These are phyloP conservation scores for Lithophane semibrunnea DNA, from an alignment of 2,888 invertebrate genomes.

Conservation along the genomic window DNA sequence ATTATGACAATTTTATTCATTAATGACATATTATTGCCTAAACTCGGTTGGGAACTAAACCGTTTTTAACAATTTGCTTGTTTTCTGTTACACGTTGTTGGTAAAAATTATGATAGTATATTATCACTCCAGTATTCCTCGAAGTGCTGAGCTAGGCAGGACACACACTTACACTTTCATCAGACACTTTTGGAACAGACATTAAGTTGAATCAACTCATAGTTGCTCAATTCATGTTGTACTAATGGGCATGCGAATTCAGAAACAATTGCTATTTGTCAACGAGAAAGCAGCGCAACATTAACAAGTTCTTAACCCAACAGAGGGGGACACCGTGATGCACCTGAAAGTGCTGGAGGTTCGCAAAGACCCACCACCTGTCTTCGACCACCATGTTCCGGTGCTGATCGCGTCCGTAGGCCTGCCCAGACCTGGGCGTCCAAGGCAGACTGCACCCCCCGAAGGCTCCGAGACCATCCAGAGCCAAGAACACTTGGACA, in stretches of 20 bases:
- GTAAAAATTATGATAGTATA: neutral
- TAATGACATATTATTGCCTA: too few species aligned
- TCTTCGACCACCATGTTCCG: conserved; percentile 97
- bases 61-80: neutral
- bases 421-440: conserved; percentile 83
- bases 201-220: neutral
- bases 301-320: neutral
- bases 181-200: neutral
- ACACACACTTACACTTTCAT: neutral
- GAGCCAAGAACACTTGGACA: conserved; percentile 85
- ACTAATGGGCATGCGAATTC: neutral
- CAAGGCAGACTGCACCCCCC: conserved; percentile 68
- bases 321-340: conserved; percentile 96
- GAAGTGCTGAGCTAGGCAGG: neutral
- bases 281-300: neutral
- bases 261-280: neutral
- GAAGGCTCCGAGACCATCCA: conserved; percentile 72
- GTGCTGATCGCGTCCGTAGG: conserved; percentile 92
- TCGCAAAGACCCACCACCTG: conserved; percentile 94
- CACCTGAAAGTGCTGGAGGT: conserved; percentile 96
- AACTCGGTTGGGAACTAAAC: too few species aligned
- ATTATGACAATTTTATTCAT: too few species aligned
- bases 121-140: too few species aligned
- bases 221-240: neutral
- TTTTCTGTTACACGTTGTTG: neutral